These are phyloP conservation scores for Xiphophorus couchianus DNA, from an alignment of 2,113 vertebrate genomes.

Conservation along the genomic window DNA sequence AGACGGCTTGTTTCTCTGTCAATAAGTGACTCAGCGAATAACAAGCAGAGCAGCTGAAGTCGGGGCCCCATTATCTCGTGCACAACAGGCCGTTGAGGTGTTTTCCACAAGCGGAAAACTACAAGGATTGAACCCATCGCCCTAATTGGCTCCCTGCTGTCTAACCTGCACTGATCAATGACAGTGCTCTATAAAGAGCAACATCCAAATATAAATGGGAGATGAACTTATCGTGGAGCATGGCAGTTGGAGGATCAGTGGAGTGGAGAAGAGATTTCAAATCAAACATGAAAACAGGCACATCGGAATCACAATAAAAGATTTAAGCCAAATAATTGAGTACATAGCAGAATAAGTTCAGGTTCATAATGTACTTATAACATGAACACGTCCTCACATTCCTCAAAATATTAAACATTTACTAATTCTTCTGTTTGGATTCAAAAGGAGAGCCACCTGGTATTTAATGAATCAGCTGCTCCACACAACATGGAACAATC, in stretches of 20 bases:
- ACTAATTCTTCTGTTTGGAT: constrained; percentile 20
- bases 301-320: background rate
- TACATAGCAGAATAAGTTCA: background rate
- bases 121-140: constrained; percentile 39
- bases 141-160: constrained; percentile 76
- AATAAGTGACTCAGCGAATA: constrained; percentile 37
- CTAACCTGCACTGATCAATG: constrained; percentile 73
- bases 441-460: constrained; percentile 20
- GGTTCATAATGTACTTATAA: background rate
- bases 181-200: constrained; percentile 59
- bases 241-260: constrained; percentile 16
- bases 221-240: constrained; percentile 53
- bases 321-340: background rate
- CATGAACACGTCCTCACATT: background rate
- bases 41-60: constrained; percentile 47
- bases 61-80: constrained; percentile 34
- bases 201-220: constrained; percentile 50
- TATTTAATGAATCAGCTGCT: constrained; percentile 48
- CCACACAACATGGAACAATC: constrained; percentile 50
- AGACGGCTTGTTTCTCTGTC: constrained; percentile 23
- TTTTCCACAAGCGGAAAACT: constrained; percentile 49
- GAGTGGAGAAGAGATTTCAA: background rate
- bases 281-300: constrained; percentile 1
- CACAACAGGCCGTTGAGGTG: constrained; percentile 47
- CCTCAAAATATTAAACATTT: background rate